Evolutionary conservation across 1,140 invertebrate genomes (phyloP).

Genomic region (Goniozus legneri): DNA sequence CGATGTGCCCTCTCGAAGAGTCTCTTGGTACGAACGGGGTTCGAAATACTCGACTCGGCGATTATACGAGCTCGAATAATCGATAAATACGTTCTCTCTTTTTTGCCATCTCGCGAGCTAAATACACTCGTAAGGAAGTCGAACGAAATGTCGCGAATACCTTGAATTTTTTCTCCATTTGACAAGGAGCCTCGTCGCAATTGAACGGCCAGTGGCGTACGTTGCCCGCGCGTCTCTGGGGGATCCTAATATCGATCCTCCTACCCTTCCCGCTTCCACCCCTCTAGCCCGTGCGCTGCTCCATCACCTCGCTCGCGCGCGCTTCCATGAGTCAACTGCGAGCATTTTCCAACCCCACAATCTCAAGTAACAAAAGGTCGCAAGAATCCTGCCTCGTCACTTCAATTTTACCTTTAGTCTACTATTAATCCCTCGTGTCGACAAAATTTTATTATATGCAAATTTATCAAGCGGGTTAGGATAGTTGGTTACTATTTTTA

Average conservation of each 20-base stretch:
- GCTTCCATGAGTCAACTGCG: constrained; percentile 10
- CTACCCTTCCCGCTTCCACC: constrained; percentile 4
- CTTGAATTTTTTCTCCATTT: no score
- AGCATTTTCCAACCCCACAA: constrained; percentile 10
- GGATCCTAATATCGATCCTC: constrained; percentile 28
- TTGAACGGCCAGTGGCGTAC: constrained; percentile 23
- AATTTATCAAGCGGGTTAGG: no score
- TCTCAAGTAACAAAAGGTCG: neutral
- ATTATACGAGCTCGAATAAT: no score
- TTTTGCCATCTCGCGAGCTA: no score
- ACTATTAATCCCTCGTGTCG: no score
- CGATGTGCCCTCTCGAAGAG: constrained; percentile 16
- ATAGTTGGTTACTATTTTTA: no score
- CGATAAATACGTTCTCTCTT: no score
- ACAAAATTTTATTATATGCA: no score
- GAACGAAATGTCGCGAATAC: no score
- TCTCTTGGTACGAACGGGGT: constrained; percentile 12
- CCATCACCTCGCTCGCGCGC: neutral
- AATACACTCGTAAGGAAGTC: no score
- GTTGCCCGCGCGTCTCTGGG: constrained; percentile 23
- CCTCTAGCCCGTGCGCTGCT: neutral
- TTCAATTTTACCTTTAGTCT: neutral
- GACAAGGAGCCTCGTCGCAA: no score
- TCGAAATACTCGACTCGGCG: no score
- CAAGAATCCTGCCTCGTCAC: neutral